These are phyloP conservation scores for Mastomys coucha DNA, from an alignment of 2,113 vertebrate species.

Conservation along the genomic window DNA sequence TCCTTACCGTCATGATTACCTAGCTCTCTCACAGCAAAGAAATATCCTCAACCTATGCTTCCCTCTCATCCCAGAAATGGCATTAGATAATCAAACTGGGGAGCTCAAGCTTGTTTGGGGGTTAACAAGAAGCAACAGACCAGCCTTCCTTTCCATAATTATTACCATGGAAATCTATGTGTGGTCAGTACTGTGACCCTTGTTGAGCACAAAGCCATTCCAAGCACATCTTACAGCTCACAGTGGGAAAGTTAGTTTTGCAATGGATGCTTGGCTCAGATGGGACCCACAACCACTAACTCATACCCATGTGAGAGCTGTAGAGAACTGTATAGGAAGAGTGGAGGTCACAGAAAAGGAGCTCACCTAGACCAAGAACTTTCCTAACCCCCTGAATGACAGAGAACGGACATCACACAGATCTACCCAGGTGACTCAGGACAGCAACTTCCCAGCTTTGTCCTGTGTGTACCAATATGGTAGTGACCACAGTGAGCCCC, in stretches of 20 bases:
- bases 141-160: background rate
- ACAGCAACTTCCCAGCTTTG: background rate
- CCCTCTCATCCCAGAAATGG: background rate
- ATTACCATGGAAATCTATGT: background rate
- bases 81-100: background rate
- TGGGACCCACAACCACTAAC: rapidly evolving
- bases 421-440: too few relatives aligned
- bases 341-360: too few relatives aligned
- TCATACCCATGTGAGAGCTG: background rate
- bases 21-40: background rate
- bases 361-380: background rate
- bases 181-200: background rate
- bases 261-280: background rate
- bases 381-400: background rate
- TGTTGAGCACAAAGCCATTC: background rate
- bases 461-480: background rate
- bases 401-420: too few relatives aligned
- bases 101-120: background rate
- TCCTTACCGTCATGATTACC: background rate
- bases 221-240: background rate
- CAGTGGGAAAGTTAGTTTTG: background rate
- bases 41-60: background rate
- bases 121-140: background rate
- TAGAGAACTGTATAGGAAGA: too few relatives aligned
- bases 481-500: background rate